Base-by-base conservation (phyloP, 2,113 vertebrate species). In the Bufo gargarizans region DNA sequence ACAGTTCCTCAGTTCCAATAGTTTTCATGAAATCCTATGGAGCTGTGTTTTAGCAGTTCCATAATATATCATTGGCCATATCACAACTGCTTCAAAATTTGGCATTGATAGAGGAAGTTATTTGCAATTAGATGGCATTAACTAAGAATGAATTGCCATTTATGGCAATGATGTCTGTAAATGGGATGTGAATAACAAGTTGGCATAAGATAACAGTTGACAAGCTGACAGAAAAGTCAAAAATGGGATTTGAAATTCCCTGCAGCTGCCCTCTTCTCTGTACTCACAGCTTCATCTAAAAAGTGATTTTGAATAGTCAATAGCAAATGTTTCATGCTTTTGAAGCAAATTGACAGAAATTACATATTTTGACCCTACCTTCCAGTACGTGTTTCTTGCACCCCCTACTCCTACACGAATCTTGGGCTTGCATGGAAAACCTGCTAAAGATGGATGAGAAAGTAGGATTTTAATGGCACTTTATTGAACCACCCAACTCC, bases 361-460 rank as follows among this genome's bases (percentile, higher is more conserved):
- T 76, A 50, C 72, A 76, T 76, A 76, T 76, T 76, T 76, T 76
- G 72, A 76, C 72, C 45, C 50, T 76, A 49, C 47, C n/a, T 76
- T 45, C 72, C 17, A 20, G 72, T 76, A 49, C 50, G 72, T 76
- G 45, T 50, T 50, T 76, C 33, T 47, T 20, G 10, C 20, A 50
- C 55, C 61, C 7, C 80, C 19, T 65, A 33, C 33, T 33, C 33
- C 33, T 20, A 47, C 50, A 20, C 49, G 61, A 49, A 65, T 45
- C 53, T 16, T 33, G 1, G n/a, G 17, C 56, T 20, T 63, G 19
- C n/a, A 82, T 82, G 17, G 56, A 65, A 45, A 63, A 16, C 7
- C 47, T 65, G 45, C 59, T 49, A 49, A 14, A 82, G 43, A 82
- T 49, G 80, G 45, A 65, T 80, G n/a, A 58, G 77, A 84, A 84